Evolutionary conservation across 1,140 invertebrate genomes (phyloP), one percentile per base, ranked within the genome.

Genomic region (Drosophila teissieri): DNA sequence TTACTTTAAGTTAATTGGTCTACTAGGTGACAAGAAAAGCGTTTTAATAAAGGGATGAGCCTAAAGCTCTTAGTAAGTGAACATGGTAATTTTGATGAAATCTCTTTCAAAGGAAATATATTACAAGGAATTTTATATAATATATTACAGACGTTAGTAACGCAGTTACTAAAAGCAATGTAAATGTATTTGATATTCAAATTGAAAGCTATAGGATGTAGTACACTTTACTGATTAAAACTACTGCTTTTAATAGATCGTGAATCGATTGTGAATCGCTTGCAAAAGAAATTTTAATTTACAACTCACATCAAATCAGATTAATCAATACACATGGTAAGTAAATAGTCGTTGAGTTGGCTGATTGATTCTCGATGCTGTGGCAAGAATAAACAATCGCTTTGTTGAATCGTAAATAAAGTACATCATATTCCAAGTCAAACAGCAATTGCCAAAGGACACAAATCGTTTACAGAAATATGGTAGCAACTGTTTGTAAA

Each of bases 351-450:
- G 15, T 12, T 7, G 17, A 31, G 22, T 15, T 45, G 17, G 12
- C 15, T 48, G 39, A 64, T 65, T 63, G 19, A 22, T n/a, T 14
- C 17, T 22, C 14, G 22, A 58, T 48, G 37, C 19, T 40, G 44
- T 2, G 40, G 27, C n/a, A 39, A 63, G 34, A 34, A 24, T 37
- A 14, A 39, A 65, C n/a, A 22, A 6, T 7, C 15, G 5, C 12
- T 64, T 64, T 40, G 34, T 14, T 65, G 27, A n/a, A n/a, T n/a
- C n/a, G 15, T 27, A 65, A 65, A 64, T 39, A 65, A 31, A n/a
- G 34, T 40, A 40, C 3, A 64, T 37, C 42, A 15, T 27, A 65
- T 27, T 14, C 2, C 19, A 49, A 65, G 63, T 34, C 12, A 39
- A 46, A 39, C 31, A 64, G 19, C 10, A 31, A 11, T 11, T 24